phyloP scores from a whole-genome alignment of 2,113 vertebrate genomes.

The Balaenoptera acutorostrata region DNA sequence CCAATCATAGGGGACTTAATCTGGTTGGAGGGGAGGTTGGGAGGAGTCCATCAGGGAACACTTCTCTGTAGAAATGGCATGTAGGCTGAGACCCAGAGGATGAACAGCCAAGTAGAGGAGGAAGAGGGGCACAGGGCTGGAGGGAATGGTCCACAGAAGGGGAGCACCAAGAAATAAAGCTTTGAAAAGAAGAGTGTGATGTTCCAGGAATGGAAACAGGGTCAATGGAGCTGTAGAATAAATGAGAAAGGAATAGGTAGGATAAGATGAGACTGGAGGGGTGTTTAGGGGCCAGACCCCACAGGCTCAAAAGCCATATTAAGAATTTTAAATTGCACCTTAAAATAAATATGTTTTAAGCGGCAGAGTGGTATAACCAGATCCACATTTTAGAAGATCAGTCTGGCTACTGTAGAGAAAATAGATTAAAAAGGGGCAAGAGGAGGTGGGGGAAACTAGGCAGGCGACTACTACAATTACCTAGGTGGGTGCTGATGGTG shows the following conservation, averaged over 20 bases:
- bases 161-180: background rate
- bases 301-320: background rate
- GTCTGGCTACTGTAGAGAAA: background rate
- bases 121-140: background rate
- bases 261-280: background rate
- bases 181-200: background rate
- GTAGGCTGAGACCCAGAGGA: background rate
- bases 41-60: background rate
- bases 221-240: background rate
- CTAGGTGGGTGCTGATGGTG: background rate
- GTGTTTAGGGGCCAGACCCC: background rate
- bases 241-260: background rate
- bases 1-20: background rate
- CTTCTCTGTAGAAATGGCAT: background rate
- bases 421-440: background rate
- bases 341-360: constrained; percentile 1
- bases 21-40: background rate
- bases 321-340: background rate
- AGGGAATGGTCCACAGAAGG: background rate
- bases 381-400: constrained; percentile 1
- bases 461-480: background rate
- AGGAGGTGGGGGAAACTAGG: background rate
- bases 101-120: background rate
- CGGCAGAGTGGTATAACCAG: background rate
- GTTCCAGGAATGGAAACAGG: background rate